Base-by-base conservation (phyloP, 1,140 invertebrate species). In the Hylaeus volcanicus region DNA sequence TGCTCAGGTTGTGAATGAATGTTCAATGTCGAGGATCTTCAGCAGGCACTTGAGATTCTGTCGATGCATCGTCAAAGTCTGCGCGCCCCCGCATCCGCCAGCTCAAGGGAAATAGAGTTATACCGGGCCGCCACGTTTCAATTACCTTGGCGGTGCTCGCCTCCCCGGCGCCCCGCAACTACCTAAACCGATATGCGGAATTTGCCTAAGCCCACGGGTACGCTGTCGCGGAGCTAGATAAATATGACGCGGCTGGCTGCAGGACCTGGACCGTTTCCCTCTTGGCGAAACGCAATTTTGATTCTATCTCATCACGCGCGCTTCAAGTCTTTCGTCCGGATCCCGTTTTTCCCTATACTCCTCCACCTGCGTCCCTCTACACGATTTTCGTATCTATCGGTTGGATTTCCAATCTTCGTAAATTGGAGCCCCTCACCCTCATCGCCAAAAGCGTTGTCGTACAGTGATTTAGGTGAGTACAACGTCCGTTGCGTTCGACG, bases 321-420 rank as follows among this genome's bases (percentile, higher is more conserved):
- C 83, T 51, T 63, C 69, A 48, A 74, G 82, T 51, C 70, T 81
- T 79, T 86, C 78, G 41, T 39, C 8, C 41, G 74, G 51, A 76
- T 76, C 66, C 65, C 74, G 53, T 74, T 72, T 70, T 48, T 63
- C 51, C 41, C 26, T 26, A 5, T 14, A 41, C 43, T 2, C n/a
- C 6, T 41, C 48, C 4, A 26, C 26, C 26, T 26, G 26, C 41
- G n/a, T 63, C 9, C 66, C 14, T 58, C 66, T 55, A 65, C 77
- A 45, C 77, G 70, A 74, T 79, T 74, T 79, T 79, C 77, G 70
- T 79, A 66, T 73, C 70, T 76, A 63, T 11, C 64, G 51, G 37
- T 43, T 37, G 61, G 48, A 60, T 83, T 82, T 87, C 77, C 80
- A 85, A 89, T 88, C 79, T 84, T 48, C 66, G 72, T 86, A 85